A percentile compares a stretch with the other conserved stretches of the same genome.
Conservation (phyloP, 1,140 invertebrate genomes). For the Caenorhabditis briggsae region DNA sequence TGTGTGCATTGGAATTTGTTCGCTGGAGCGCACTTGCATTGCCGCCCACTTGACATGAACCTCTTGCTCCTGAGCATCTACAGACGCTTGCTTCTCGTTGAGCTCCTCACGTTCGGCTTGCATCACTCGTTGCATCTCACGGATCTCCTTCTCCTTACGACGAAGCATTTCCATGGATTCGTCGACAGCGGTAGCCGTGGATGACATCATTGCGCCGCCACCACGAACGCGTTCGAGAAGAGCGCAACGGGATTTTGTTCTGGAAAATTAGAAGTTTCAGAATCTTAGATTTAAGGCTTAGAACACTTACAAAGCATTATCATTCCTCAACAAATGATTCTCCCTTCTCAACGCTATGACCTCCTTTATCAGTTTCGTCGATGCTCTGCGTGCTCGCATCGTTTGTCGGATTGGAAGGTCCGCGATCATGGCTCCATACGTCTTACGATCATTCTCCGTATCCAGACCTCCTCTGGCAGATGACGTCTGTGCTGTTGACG, state of each 20-base stretch:
- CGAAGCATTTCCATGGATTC: constrained; percentile 53
- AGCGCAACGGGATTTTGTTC: constrained; percentile 44
- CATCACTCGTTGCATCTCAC: constrained; percentile 32
- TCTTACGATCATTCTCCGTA: constrained; percentile 13
- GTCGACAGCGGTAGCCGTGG: constrained; percentile 7
- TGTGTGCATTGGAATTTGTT: constrained; percentile 14
- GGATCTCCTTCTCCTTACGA: constrained; percentile 55
- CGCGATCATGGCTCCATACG: not conserved
- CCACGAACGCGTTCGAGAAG: constrained; percentile 45
- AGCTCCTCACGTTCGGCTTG: constrained; percentile 6
- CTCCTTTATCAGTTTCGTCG: constrained; percentile 26
- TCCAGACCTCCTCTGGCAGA: not conserved
- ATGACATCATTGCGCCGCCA: constrained; percentile 35
- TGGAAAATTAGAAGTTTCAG: not conserved
- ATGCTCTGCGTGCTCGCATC: constrained; percentile 7
- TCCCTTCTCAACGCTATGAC: constrained; percentile 26
- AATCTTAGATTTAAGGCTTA: not conserved
- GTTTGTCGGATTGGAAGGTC: constrained; percentile 20
- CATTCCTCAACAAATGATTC: constrained; percentile 36
- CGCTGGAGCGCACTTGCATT: constrained; percentile 2
- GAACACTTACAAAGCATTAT: constrained; percentile 41
- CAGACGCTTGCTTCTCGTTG: not conserved
- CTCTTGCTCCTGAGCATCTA: constrained; percentile 8
- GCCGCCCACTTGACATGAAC: constrained; percentile 33
- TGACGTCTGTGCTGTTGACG: not conserved